Base-by-base conservation (phyloP, 2,888 invertebrate genomes). In the Trachelus iudaicus region DNA sequence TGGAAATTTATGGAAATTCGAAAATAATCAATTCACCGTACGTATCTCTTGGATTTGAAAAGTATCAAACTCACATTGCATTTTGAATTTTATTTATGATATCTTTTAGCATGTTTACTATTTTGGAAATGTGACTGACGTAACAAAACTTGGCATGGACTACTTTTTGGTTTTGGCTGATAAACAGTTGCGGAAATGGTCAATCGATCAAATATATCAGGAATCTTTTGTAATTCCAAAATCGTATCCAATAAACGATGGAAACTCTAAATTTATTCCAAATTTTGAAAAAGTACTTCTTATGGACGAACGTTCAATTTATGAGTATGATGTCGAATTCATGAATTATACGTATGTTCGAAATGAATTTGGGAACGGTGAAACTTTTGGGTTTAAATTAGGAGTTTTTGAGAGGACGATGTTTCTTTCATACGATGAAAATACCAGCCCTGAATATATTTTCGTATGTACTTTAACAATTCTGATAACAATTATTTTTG, bases 1-100 rank as follows among this genome's bases (percentile, higher is more conserved):
- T 1, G 91, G 89, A 23, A 92, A 92, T 79, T 80, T 93, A 73
- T 93, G 93, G 93, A 89, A 89, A 80, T 87, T 93, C 33, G 84
- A 85, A 15, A 81, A 87, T 75, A 79, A 89, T 37, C 79, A 83
- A 77, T 84, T 92, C 33, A 80, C 85, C 79, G 92, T 92, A 85
- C 86, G 85, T 81, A 74, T 71, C 31, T 34, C 31, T 30, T 73
- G 56, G 69, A 23, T 73, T 73, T 31, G 4, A 40, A 68, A 23
- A 37, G 69, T 76, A 69, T 71, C 37, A 78, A 30, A 34, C 30
- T 75, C 31, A 40, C 75, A 75, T 69, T 71, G 37, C 15, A 75
- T 74, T 74, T 74, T 69, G 40, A 40, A 69, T 40, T 31, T 79
- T 74, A 33, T 30, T 13, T 76, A 33, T 69, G 35, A 73, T 73